Evolutionary conservation across 2,888 invertebrate genomes (phyloP).

Genomic region (Pyrrhia umbra): DNA sequence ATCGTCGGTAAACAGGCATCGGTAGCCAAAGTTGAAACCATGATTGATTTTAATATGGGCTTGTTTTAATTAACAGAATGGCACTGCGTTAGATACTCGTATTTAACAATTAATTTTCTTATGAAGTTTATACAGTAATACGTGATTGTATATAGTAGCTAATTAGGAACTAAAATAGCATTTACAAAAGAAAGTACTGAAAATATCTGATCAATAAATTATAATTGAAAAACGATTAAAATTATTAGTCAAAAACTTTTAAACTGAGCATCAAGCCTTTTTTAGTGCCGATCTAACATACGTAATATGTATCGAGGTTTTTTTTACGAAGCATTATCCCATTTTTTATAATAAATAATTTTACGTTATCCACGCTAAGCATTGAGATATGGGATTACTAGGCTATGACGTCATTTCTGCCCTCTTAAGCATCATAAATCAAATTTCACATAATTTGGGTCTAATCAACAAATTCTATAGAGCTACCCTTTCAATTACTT

Average conservation of each 20-base stretch:
- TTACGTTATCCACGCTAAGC: not conserved
- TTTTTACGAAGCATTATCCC: too few relatives aligned
- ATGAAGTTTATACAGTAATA: too few relatives aligned
- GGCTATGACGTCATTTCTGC: slow-evolving; percentile 11
- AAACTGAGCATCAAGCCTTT: too few relatives aligned
- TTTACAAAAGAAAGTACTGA: too few relatives aligned
- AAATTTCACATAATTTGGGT: slow-evolving; percentile 27
- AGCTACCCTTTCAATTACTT: slow-evolving; percentile 22
- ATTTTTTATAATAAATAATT: not conserved
- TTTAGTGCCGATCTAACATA: too few relatives aligned
- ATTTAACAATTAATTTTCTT: too few relatives aligned
- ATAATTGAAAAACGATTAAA: too few relatives aligned
- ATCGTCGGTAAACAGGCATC: not conserved
- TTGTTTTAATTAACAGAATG: not conserved
- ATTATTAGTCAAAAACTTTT: too few relatives aligned
- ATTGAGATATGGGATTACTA: not conserved
- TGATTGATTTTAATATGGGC: slow-evolving; percentile 12
- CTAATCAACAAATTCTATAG: slow-evolving; percentile 42
- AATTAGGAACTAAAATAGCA: too few relatives aligned
- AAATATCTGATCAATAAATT: too few relatives aligned
- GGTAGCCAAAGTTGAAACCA: slow-evolving; percentile 13
- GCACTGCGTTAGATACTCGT: not conserved
- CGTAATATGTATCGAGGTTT: too few relatives aligned
- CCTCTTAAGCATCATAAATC: slow-evolving; percentile 34
- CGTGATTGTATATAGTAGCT: too few relatives aligned